Base-by-base conservation (phyloP, 1,140 invertebrate species). In the Piezodorus guildinii region DNA sequence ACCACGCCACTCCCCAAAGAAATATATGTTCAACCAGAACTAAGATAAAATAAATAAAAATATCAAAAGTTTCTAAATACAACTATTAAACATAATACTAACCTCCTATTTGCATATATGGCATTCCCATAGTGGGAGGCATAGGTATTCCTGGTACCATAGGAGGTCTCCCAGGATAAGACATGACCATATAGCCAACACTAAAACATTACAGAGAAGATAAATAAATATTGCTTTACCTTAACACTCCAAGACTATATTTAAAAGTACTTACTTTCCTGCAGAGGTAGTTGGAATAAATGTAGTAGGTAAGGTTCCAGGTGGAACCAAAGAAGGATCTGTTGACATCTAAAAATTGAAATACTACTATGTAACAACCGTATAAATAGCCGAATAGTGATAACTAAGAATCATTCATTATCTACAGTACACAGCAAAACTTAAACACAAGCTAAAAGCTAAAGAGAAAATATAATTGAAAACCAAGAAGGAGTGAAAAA, bases 91-190 rank as follows among this genome's bases (percentile, higher is more conserved):
- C 16, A 19, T 60, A 59, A 39, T 21, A 65, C 39, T 30, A 60
- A 69, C 69, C 69, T 65, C 67, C 69, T 14, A 70, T 21, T 12
- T 64, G 65, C 69, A 70, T 69, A 27, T 70, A 70, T 9, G 69
- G 69, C 71, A 73, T 71, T 8, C 60, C 66, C 77, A 81, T 81
- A 49, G 68, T 68, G 10, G 75, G 74, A 16, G 75, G 72, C 66
- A 73, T 69, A 23, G 71, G 69, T 16, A 78, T 74, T 25, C 78
- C 79, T 64, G 79, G 80, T 70, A 80, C 79, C 71, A 82, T 78
- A 12, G 79, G 79, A 16, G 80, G 79, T 65, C 79, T 73, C 25
- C 77, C 76, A 27, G 78, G 78, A 68, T 75, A 79, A 19, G 78
- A 79, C 78, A 79, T 79, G 27, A 70, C 71, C 68, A 71, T 70